Percentiles rank a stretch among this genome's conserved stretches.
phyloP scores from a whole-genome alignment of 2,888 invertebrate species.

The Trachelus stipa region DNA sequence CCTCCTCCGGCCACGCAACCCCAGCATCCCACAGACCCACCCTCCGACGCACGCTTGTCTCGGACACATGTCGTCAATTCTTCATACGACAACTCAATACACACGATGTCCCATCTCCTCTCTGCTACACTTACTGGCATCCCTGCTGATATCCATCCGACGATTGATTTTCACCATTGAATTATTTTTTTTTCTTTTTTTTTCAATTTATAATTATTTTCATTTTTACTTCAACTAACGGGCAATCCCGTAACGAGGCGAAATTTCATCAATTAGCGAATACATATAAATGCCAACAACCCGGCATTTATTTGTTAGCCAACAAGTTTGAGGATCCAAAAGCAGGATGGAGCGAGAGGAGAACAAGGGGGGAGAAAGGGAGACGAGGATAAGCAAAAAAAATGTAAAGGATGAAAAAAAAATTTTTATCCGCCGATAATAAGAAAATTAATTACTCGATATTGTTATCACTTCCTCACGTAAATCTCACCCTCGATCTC shows the following conservation, averaged over 20 bases:
- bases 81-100: constrained; percentile 25
- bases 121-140: background rate
- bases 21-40: background rate
- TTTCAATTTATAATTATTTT: background rate
- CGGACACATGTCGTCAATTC: constrained; percentile 26
- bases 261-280: background rate
- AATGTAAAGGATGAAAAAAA: background rate
- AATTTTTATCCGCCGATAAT: too few species aligned
- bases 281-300: background rate
- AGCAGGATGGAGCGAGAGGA: too few species aligned
- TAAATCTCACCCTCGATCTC: constrained; percentile 39
- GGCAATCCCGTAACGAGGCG: background rate
- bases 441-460: too few species aligned
- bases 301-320: background rate
- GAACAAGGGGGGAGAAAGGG: background rate
- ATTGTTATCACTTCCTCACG: background rate
- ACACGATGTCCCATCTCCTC: constrained; percentile 16
- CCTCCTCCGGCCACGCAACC: background rate
- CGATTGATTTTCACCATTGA: background rate
- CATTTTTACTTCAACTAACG: background rate
- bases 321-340: background rate
- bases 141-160: background rate
- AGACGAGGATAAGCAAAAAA: background rate
- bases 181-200: background rate
- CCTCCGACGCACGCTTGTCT: constrained; percentile 14